Percentiles rank a stretch among this genome's conserved stretches.
phyloP scores from a whole-genome alignment of 2,888 invertebrate genomes.

The Fragum whitleyi region DNA sequence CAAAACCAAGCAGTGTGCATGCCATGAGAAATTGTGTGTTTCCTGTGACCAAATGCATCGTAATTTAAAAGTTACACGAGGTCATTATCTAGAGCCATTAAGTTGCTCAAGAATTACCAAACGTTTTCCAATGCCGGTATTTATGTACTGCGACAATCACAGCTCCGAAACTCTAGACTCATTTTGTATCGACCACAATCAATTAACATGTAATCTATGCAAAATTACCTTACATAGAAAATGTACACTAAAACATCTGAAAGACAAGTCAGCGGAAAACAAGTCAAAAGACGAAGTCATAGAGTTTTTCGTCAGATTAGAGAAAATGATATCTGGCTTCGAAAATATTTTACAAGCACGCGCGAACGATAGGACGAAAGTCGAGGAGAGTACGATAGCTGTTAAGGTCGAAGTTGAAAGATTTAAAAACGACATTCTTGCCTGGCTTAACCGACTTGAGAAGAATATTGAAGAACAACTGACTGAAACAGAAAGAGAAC shows the following conservation, averaged over 20 bases:
- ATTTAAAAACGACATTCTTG: not conserved
- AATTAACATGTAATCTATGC: not conserved
- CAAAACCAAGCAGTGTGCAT: not conserved
- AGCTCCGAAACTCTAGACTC: not conserved
- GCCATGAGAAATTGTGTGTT: not conserved
- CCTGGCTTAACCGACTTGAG: not conserved
- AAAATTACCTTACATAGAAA: slow-evolving; percentile 4
- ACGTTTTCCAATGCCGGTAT: too few species aligned
- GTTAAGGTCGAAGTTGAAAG: not conserved
- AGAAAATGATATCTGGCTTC: not conserved
- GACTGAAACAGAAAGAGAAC: not conserved
- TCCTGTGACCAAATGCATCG: not conserved
- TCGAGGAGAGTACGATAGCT: not conserved
- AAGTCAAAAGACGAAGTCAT: not conserved
- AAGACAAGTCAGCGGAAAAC: not conserved
- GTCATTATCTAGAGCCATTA: not conserved
- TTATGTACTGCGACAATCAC: not conserved
- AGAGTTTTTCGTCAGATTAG: not conserved
- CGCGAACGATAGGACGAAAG: not conserved
- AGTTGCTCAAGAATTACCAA: not conserved
- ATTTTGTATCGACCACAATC: not conserved
- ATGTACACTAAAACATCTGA: not conserved
- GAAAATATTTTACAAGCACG: not conserved
- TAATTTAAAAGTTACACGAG: not conserved
- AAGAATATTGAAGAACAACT: not conserved